Evolutionary conservation across 2,113 vertebrate species (phyloP).

Genomic region (Alouatta palliata): DNA sequence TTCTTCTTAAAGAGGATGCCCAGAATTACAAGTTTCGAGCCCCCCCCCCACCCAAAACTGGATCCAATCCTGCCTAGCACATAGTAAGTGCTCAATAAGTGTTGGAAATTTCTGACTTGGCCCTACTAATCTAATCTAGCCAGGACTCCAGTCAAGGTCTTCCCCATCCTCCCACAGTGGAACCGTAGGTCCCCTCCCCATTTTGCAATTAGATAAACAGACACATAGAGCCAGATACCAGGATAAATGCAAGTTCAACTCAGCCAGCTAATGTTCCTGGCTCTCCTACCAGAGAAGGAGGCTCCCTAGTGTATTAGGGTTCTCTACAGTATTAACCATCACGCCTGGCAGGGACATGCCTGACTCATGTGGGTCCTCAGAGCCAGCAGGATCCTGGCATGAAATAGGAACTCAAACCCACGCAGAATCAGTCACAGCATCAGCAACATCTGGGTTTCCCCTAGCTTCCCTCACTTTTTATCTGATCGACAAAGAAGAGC

Average conservation of each 20-base stretch:
- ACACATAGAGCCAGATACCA: not conserved
- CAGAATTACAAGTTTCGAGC: not conserved
- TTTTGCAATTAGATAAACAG: not conserved
- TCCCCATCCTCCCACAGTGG: not conserved
- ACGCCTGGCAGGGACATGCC: no score
- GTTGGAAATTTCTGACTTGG: not conserved
- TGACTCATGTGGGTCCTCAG: not conserved
- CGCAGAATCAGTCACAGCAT: not conserved
- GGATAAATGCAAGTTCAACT: not conserved
- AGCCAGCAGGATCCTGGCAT: fast-evolving
- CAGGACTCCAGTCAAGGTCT: not conserved
- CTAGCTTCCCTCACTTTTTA: not conserved
- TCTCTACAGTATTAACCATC: no score
- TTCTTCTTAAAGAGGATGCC: not conserved
- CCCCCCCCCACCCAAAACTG: not conserved
- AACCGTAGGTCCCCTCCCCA: not conserved
- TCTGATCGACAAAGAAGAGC: not conserved
- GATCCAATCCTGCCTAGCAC: not conserved
- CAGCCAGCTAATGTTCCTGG: not conserved
- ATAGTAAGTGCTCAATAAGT: not conserved
- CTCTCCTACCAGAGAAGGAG: not conserved
- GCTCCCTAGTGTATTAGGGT: no score
- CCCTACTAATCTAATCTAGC: not conserved
- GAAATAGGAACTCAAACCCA: not conserved
- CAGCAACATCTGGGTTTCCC: not conserved